These are phyloP conservation scores for Gavialis gangeticus DNA, from an alignment of 2,113 vertebrate genomes.

Conservation along the genomic window DNA sequence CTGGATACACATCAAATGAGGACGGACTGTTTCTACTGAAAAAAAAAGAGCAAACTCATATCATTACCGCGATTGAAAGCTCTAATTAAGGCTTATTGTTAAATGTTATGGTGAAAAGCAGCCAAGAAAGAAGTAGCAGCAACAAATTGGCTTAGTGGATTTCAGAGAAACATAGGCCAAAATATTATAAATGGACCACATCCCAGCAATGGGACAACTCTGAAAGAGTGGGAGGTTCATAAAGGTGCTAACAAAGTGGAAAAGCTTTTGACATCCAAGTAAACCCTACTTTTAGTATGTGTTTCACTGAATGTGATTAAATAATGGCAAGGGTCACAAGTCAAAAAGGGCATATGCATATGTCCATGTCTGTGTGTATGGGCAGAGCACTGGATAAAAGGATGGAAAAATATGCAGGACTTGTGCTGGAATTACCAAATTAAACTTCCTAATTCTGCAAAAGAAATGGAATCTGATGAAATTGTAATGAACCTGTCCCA, in stretches of 20 bases:
- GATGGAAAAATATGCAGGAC: not conserved
- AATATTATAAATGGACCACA: not conserved
- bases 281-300: not conserved
- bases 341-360: not conserved
- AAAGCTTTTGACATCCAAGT: not conserved
- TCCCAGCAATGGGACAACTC: not conserved
- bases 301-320: slow-evolving; percentile 25
- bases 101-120: not conserved
- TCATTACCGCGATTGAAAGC: not conserved
- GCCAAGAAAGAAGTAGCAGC: not conserved
- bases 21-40: not conserved
- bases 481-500: not conserved
- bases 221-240: not conserved
- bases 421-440: not conserved
- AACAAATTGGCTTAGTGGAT: not conserved
- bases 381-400: not conserved
- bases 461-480: not conserved
- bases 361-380: not conserved
- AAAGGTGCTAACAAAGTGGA: not conserved
- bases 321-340: not conserved
- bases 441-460: not conserved
- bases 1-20: not conserved
- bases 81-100: not conserved
- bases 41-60: not conserved
- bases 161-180: not conserved